A percentile compares a stretch with the other conserved stretches of the same genome.
These are phyloP conservation scores for Hormiphora californensis DNA, from an alignment of 37 sponge, comb jelly and placozoan species.

Conservation along the genomic window DNA sequence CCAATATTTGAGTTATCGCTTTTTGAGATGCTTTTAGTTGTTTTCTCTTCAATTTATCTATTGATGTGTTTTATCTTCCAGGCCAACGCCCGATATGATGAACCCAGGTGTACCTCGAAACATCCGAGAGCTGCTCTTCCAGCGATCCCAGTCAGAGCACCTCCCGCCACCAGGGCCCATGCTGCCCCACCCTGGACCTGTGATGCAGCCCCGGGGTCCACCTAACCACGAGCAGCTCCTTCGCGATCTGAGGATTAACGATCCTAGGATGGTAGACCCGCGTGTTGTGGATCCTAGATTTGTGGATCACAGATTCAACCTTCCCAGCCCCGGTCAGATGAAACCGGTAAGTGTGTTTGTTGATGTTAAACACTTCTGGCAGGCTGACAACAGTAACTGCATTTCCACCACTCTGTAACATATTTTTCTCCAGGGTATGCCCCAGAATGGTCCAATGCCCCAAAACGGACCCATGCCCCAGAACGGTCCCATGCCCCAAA, in stretches of 20 bases:
- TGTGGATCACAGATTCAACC: constrained; percentile 23
- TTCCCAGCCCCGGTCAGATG: not conserved
- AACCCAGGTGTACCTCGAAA: constrained; percentile 33
- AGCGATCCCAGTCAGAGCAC: constrained; percentile 31
- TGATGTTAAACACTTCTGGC: too few relatives aligned
- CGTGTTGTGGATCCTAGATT: constrained; percentile 1
- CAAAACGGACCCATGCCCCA: too few relatives aligned
- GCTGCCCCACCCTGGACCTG: constrained; percentile 49
- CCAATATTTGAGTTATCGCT: too few relatives aligned
- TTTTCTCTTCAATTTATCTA: too few relatives aligned
- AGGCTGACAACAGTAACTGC: too few relatives aligned
- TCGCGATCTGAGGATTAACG: not conserved
- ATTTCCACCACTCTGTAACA: too few relatives aligned
- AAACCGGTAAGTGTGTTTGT: constrained; percentile 6
- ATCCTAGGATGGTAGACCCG: not conserved
- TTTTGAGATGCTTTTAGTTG: too few relatives aligned
- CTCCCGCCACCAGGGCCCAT: constrained; percentile 49
- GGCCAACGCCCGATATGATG: too few relatives aligned
- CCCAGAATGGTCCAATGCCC: too few relatives aligned
- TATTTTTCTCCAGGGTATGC: too few relatives aligned
- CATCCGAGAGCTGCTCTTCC: constrained; percentile 13
- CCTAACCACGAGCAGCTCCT: constrained; percentile 17
- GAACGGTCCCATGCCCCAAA: not conserved
- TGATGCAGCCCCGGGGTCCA: not conserved
- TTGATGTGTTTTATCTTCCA: too few relatives aligned